Evolutionary conservation across 1,140 invertebrate species (phyloP), one percentile per base, ranked within the genome.

Genomic region (Asobara japonica): DNA sequence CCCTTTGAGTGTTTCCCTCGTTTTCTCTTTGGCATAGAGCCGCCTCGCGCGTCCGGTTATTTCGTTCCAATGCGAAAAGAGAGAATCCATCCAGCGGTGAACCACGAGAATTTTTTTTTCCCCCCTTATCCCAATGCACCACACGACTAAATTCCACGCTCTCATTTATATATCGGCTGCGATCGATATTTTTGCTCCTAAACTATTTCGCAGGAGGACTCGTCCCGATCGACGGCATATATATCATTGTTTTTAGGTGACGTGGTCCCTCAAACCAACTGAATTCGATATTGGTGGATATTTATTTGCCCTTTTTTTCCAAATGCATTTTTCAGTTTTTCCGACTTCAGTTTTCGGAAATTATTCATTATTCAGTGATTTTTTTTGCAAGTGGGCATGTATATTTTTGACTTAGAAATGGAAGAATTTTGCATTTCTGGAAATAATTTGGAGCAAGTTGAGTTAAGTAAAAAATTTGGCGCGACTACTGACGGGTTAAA

Each of bases 181-280:
- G 64, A 71, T 71, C 69, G 61, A 71, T 71, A 62, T 62, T 65
- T 71, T 71, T 71, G 61, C 38, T 30, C 38, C 62, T 33, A 71
- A 71, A 71, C 64, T 71, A 71, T 71, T 71, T 71, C 69, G 64
- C 61, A 27, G 60, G 51, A 56, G 51, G 6, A 8, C 22, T 27
- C 51, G 2, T 22, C 18, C 3, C 51, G 20, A 25, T 56, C 51
- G 20, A 27, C 3, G 20, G 51, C 18, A 25, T 56, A 56, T 56
- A 56, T 11, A 56, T 56, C 51, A 56, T 25, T 56, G 51, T 56
- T 56, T 56, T 56, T 56, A 56, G 51, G 51, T 5, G 22, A 27
- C 18, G 13, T 22, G 2, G 30, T 30, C 2, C 29, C n/a, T 16
- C 41, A 22, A n/a, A 30, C 27, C 27, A 30, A 33, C 48, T 30